Evolutionary conservation across 1,140 invertebrate species (phyloP), one percentile per base, ranked within the genome.

Genomic region (Cydia fagiglandana): DNA sequence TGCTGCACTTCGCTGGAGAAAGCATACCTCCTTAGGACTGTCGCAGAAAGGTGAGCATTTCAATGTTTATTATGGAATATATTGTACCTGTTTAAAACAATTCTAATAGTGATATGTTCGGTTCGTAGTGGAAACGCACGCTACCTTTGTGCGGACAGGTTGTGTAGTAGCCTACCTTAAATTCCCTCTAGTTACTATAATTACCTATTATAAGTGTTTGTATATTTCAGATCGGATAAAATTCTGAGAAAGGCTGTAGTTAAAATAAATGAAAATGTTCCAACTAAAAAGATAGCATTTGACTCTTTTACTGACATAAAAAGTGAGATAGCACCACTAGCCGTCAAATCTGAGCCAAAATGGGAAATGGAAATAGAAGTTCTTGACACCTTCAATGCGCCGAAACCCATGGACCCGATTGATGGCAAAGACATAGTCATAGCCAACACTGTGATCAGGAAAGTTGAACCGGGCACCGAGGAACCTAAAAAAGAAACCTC

Each of bases 271-370:
- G 68, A 78, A 77, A 84, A 80, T 73, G 75, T 87, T 53, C 84
- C 88, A 64, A 91, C 89, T n/a, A 92, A 92, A 75, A 92, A 92
- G 76, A 91, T 92, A 66, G 82, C 86, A 17, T 92, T 92, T 88
- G 88, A 91, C 79, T 88, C 89, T 20, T 87, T 92, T 56, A 91
- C 87, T 77, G 91, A 92, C 47, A 91, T 92, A 13, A 92, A 92
- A 83, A 89, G 88, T 85, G 90, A 92, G 76, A 92, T 92, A 77
- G 88, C 85, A 38, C 89, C 91, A 47, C 56, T 92, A n/a, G 78
- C 79, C 38, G 77, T 92, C 9, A 92, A 92, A 82, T 20, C 78
- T 15, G 91, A 92, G 75, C 91, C 91, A 78, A 87, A 87, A 82
- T 91, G 90, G 90, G 91, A 92, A 77, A 83, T 91, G 81, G 91